phyloP scores from a whole-genome alignment of 1,140 invertebrate species.

The Pachypeltis micranthus region DNA sequence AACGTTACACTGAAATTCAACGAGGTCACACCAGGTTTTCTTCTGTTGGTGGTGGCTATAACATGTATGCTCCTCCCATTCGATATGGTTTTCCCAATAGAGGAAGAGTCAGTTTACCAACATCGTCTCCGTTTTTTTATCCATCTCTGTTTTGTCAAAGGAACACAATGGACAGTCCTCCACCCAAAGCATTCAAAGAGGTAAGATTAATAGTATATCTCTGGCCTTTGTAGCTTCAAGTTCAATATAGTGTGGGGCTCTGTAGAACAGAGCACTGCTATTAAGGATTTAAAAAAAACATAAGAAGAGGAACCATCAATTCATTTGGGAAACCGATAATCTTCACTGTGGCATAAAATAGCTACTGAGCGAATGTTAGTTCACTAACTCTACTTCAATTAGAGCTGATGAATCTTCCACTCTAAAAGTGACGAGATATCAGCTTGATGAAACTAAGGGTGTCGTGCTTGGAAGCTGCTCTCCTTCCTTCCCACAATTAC shows the following conservation, averaged over 20 bases:
- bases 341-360: too few species aligned
- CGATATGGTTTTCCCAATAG: not conserved
- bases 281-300: too few species aligned
- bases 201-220: not conserved
- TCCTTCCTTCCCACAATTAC: too few species aligned
- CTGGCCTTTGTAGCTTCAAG: not conserved
- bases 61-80: constrained; percentile 7
- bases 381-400: too few species aligned
- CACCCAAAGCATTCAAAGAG: constrained; percentile 9
- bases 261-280: too few species aligned
- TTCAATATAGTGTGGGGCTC: not conserved
- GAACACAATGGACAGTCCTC: constrained; percentile 1
- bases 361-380: too few species aligned
- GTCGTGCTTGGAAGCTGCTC: too few species aligned
- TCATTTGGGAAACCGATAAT: not conserved
- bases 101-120: constrained; percentile 41
- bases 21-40: constrained; percentile 3
- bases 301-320: too few species aligned
- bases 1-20: not conserved
- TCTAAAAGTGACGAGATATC: too few species aligned
- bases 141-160: not conserved
- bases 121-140: constrained; percentile 40
- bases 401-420: too few species aligned
- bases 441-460: too few species aligned
- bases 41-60: constrained; percentile 6